These are phyloP conservation scores for Sinelater perroti DNA, from an alignment of 2,888 invertebrate genomes.

Conservation along the genomic window DNA sequence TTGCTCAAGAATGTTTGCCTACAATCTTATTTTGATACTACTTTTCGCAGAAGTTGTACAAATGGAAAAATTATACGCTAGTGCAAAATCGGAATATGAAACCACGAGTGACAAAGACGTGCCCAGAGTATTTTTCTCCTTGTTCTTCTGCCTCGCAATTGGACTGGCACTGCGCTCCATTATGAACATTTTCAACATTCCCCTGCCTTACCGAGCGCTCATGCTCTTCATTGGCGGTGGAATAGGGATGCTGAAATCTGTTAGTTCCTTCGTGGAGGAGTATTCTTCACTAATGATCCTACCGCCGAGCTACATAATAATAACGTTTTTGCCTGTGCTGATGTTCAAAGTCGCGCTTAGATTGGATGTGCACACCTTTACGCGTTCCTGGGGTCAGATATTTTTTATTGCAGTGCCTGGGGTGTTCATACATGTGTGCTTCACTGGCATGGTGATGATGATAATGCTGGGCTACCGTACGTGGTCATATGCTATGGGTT, in stretches of 20 bases:
- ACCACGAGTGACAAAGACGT: background rate
- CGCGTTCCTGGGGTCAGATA: constrained; percentile 27
- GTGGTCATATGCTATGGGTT: constrained; percentile 7
- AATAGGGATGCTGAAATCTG: background rate
- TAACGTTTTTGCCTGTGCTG: constrained; percentile 19
- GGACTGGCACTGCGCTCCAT: background rate
- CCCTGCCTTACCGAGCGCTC: background rate
- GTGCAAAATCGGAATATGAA: background rate
- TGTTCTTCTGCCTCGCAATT: background rate
- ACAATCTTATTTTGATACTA: no score
- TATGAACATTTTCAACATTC: background rate
- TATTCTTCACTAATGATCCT: background rate
- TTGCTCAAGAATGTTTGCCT: no score
- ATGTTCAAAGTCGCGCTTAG: constrained; percentile 22
- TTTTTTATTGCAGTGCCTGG: constrained; percentile 21
- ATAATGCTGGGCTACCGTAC: background rate
- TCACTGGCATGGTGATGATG: constrained; percentile 23
- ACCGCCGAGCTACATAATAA: constrained; percentile 2
- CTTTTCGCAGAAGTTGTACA: no score
- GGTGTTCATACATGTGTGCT: constrained; percentile 6
- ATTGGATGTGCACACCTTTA: constrained; percentile 27
- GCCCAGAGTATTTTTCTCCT: background rate
- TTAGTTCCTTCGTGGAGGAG: background rate
- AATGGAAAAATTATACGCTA: no score
- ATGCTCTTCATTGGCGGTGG: background rate